Percentiles rank a stretch among this genome's conserved stretches.
Conservation (phyloP, 2,113 vertebrate species). For the Myrmecobius fasciatus region DNA sequence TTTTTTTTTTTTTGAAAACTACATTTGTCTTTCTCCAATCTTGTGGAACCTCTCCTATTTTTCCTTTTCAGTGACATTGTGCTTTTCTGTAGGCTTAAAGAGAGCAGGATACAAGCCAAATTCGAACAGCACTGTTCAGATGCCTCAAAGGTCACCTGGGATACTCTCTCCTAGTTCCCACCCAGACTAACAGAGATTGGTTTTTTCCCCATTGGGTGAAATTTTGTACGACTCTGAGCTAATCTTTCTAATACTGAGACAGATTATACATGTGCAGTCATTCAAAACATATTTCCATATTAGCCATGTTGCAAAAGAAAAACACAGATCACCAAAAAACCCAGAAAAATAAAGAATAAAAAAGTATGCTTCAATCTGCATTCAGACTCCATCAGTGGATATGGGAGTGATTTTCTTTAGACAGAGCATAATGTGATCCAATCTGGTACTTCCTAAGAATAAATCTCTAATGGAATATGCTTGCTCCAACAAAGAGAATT, state of each 20-base stretch:
- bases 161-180: neutral
- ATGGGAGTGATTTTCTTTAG: slow-evolving; percentile 36
- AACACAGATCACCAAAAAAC: neutral
- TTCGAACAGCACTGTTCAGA: neutral
- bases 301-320: neutral
- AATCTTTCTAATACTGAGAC: slow-evolving; percentile 34
- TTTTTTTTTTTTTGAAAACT: no score
- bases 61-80: neutral
- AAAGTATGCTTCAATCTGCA: neutral
- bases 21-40: neutral
- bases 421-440: slow-evolving; percentile 26
- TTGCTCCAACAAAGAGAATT: slow-evolving; percentile 21
- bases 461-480: slow-evolving; percentile 21
- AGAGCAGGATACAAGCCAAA: neutral
- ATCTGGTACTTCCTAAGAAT: slow-evolving; percentile 32
- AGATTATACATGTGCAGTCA: neutral
- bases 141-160: neutral
- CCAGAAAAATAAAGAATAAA: neutral
- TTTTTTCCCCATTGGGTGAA: slow-evolving; percentile 44
- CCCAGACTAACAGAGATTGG: neutral
- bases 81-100: neutral
- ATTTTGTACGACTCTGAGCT: slow-evolving; percentile 31
- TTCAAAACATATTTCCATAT: neutral
- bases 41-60: neutral
- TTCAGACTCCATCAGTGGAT: neutral